phyloP scores from a whole-genome alignment of 2,113 vertebrate species.

The Hydropotes inermis region DNA sequence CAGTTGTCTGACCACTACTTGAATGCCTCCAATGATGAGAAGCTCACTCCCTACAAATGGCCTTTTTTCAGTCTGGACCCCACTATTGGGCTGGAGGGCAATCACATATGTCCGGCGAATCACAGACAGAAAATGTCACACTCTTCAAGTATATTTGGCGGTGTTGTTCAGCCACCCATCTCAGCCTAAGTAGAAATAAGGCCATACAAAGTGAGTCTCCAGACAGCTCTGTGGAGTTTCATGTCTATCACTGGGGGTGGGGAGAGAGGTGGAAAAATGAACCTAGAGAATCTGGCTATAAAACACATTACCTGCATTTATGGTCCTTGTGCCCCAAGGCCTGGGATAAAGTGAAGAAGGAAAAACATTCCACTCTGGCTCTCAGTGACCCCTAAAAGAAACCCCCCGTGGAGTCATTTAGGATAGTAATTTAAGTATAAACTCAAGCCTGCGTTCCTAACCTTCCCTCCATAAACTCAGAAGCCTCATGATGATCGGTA shows the following conservation, averaged over 20 bases:
- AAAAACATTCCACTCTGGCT: slow-evolving; percentile 86
- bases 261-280: slow-evolving; percentile 73
- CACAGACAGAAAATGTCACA: not conserved
- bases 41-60: not conserved
- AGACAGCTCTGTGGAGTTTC: slow-evolving; percentile 51
- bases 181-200: not conserved
- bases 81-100: not conserved
- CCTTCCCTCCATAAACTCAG: slow-evolving; percentile 78
- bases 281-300: slow-evolving; percentile 81
- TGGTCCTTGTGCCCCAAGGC: slow-evolving; percentile 81
- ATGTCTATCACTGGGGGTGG: slow-evolving; percentile 62
- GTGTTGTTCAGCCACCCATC: not conserved
- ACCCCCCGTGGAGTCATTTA: slow-evolving; percentile 83
- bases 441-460: slow-evolving; percentile 70
- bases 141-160: not conserved
- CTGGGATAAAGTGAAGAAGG: slow-evolving; percentile 82
- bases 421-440: slow-evolving; percentile 83
- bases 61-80: not conserved
- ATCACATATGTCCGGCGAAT: not conserved
- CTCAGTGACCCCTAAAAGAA: slow-evolving; percentile 84
- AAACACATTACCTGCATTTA: slow-evolving; percentile 85
- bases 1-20: not conserved
- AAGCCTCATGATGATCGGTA: slow-evolving; percentile 65
- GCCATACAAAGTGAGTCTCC: not conserved
- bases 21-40: not conserved